phyloP scores from a whole-genome alignment of 2,113 vertebrate genomes.

The Hystrix cristata region DNA sequence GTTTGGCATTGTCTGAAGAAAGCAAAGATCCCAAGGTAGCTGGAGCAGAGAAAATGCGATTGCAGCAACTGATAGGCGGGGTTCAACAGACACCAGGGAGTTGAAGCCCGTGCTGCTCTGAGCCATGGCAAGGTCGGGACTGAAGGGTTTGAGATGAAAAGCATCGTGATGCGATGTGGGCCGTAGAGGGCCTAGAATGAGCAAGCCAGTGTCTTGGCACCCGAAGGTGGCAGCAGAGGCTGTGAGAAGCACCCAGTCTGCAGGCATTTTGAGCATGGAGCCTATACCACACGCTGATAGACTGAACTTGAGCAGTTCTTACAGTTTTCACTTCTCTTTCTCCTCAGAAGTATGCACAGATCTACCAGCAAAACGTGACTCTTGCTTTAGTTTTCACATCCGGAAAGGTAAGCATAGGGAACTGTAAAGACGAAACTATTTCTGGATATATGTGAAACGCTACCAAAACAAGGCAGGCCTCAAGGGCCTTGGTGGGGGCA shows the following conservation, averaged over 20 bases:
- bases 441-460: neutral
- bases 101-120: neutral
- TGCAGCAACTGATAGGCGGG: accelerated
- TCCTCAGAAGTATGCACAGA: neutral
- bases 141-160: neutral
- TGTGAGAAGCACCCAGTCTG: neutral
- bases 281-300: neutral
- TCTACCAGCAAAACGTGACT: neutral
- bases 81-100: accelerated
- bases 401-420: neutral
- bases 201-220: neutral
- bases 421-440: neutral
- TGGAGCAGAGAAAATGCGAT: accelerated
- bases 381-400: neutral
- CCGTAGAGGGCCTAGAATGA: accelerated
- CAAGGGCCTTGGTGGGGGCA: neutral
- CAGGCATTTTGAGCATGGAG: neutral
- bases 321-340: neutral
- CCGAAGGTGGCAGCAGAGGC: too few relatives aligned
- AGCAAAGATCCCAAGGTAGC: neutral
- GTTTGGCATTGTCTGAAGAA: neutral
- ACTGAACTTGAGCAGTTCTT: neutral
- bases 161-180: accelerated
- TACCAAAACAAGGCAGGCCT: neutral
- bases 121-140: accelerated